Conservation (phyloP, 2,888 invertebrate species). For the Acanthacorydalis orientalis region DNA sequence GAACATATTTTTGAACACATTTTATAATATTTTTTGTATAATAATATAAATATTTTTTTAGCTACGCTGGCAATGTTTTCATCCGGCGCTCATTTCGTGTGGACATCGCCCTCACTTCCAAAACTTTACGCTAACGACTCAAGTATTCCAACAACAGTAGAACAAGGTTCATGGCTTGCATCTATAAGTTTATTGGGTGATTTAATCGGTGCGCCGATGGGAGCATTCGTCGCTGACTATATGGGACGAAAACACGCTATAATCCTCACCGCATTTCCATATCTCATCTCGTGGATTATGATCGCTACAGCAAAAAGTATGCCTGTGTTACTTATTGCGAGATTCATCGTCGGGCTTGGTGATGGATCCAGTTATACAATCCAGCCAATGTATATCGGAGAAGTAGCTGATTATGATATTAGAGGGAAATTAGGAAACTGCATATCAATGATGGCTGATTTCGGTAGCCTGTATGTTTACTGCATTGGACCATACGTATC, state of each 20-base stretch:
- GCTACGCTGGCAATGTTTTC: constrained; percentile 4
- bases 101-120: constrained; percentile 6
- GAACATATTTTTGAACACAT: not conserved
- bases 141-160: not conserved
- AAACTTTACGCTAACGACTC: constrained; percentile 4
- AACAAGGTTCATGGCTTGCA: constrained; percentile 6
- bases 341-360: constrained; percentile 38
- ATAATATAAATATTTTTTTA: not conserved
- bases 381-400: constrained; percentile 39
- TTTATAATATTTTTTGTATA: not conserved
- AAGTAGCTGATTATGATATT: constrained; percentile 36
- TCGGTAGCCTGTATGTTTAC: constrained; percentile 42
- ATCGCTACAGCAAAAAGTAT: constrained; percentile 1
- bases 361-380: constrained; percentile 24
- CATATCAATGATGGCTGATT: constrained; percentile 35
- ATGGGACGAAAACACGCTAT: constrained; percentile 3
- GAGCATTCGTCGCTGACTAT: constrained; percentile 2
- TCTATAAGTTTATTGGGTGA: constrained; percentile 5
- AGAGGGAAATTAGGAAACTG: constrained; percentile 42
- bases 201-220: constrained; percentile 4
- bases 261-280: constrained; percentile 1
- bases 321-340: not conserved
- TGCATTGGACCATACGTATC: constrained; percentile 40
- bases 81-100: constrained; percentile 2
- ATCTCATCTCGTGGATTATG: constrained; percentile 3